Base-by-base conservation (phyloP, 2,113 vertebrate genomes). In the Progne subis region DNA sequence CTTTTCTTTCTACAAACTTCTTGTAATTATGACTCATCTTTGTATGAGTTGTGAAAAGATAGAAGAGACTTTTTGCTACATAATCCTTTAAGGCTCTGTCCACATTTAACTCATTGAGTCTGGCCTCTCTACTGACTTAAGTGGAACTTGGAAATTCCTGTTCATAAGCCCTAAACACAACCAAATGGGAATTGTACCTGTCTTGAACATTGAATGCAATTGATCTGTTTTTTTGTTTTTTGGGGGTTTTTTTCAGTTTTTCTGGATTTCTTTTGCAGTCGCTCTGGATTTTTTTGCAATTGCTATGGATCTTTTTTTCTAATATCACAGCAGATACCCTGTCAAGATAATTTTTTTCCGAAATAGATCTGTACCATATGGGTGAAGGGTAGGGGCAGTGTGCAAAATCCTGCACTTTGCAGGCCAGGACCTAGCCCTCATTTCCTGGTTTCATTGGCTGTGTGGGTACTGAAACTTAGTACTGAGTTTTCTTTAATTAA, bases 381-480 rank as follows among this genome's bases (percentile, higher is more conserved):
- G 12, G 8, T 92, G 47, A 83, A 86, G 24, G 19, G 53, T 5
- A 68, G 19, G 6, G 8, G 1, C 17, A 61, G 16, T 17, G 12
- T 63, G 46, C 34, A 93, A 85, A 90, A 77, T 39, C 24, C 37
- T 76, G n/a, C 28, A 56, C 9, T 83, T 86, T 76, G 10, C 28
- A 87, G 52, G 41, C 13, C 29, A 59, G 56, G 41, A 60, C 83
- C 21, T 71, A 44, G 28, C 32, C 46, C 37, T 60, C 43, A 82
- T 82, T 93, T 94, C 76, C 77, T 92, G 56, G 11, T 70, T 90
- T 31, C 39, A 25, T 44, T 83, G 76, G 24, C 29, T 88, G 81
- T 63, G 4, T 75, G 52, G 32, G 26, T 55, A 83, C 29, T 60
- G 50, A 25, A 90, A 82, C 28, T 65, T 72, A 29, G 13, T 18